Evolutionary conservation across 2,113 vertebrate species (phyloP), one percentile per base, ranked within the genome.

Genomic region (Misgurnus anguillicaudatus): DNA sequence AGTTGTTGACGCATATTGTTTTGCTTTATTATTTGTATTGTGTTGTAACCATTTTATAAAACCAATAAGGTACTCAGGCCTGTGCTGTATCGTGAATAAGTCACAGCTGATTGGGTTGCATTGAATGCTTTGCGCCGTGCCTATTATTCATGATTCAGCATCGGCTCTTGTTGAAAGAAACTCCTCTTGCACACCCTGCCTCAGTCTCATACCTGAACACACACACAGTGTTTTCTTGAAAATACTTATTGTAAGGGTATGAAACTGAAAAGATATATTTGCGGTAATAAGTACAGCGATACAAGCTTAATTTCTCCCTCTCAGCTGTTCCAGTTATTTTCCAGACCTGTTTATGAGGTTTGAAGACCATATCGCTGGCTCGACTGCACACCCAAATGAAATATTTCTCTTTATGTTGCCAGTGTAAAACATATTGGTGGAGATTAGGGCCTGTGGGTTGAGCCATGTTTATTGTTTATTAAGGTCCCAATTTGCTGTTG

Each of bases 381-480:
- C 5, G 21, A 17, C 39, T 55, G 39, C 38, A 21, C 61, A 48
- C 55, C 16, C 36, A 62, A 70, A 21, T 70, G 14, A 60, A 61
- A 71, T 21, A 68, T 72, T 55, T 70, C 11, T 61, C 42, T 61
- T 78, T 47, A 70, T 70, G 45, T 71, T 42, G 61, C 36, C 47
- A 58, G 47, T 8, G 19, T 42, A 38, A 53, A 72, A 47, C 21
- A 65, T 47, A 45, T 60, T 7, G 6, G 64, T 78, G 63, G n/a
- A 69, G 42, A 69, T 62, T 47, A 48, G 70, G 77, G 77, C 38
- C 38, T 55, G 63, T 58, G 70, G 69, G 36, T 73, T 80, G 38
- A 61, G 68, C 48, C 55, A 3, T 31, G 57, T 79, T 79, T 79
- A 61, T 73, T 78, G 68, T 73, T 73, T 80, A 80, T 73, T 78